Evolutionary conservation across 2,888 invertebrate genomes (phyloP).

Genomic region (Latrodectus elegans): DNA sequence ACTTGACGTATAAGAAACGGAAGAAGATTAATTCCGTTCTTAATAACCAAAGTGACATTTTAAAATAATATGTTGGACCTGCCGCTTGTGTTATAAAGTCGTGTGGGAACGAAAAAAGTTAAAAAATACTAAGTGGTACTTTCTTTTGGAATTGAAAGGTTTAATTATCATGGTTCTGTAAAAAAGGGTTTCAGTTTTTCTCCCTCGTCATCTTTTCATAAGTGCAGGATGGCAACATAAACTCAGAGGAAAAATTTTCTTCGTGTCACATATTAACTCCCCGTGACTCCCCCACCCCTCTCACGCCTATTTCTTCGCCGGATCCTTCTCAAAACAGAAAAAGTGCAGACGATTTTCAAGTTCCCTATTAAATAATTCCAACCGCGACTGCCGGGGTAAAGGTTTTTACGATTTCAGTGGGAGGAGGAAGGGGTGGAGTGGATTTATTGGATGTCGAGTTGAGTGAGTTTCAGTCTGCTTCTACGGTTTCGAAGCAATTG

Average conservation of each 20-base stretch:
- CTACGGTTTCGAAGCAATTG: constrained; percentile 2
- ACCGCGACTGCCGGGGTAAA: constrained; percentile 2
- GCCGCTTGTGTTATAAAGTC: too few species aligned
- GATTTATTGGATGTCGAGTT: constrained; percentile 5
- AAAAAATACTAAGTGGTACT: too few species aligned
- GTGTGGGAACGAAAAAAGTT: too few species aligned
- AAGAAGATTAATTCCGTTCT: too few species aligned
- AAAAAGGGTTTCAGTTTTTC: background rate
- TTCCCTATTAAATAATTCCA: constrained; percentile 5
- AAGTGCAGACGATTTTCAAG: background rate
- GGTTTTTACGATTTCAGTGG: background rate
- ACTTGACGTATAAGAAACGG: too few species aligned
- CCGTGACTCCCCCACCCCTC: background rate
- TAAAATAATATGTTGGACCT: too few species aligned
- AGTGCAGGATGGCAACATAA: constrained; percentile 1
- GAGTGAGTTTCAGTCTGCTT: background rate
- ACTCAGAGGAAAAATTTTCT: background rate
- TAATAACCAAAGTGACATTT: too few species aligned
- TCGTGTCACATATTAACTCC: background rate
- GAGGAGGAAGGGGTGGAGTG: background rate
- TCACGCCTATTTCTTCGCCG: background rate
- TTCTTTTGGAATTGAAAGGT: too few species aligned
- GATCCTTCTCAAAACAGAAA: constrained; percentile 2
- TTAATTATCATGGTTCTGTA: too few species aligned
- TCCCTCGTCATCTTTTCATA: background rate